Conservation (phyloP, 2,888 invertebrate genomes). For the Mechanitis mazaeus region DNA sequence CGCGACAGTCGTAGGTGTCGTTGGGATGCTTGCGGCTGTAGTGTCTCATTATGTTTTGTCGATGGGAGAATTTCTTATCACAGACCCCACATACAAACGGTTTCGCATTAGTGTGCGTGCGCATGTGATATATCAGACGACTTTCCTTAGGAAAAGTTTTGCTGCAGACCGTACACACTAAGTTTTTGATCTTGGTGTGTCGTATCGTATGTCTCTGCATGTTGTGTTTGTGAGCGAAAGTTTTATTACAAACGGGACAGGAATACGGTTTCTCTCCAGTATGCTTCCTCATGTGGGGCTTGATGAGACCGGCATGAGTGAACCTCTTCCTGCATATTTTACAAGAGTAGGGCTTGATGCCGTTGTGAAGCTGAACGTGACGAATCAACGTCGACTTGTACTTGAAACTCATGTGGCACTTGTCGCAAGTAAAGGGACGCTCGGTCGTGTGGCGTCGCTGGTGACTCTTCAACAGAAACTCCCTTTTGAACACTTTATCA, state of each 20-base stretch:
- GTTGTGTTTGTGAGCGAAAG: conserved; percentile 55
- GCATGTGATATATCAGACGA: conserved; percentile 55
- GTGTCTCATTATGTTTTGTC: conserved; percentile 55
- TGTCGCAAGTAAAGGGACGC: conserved; percentile 34
- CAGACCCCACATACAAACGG: conserved; percentile 51
- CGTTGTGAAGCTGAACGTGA: conserved; percentile 47
- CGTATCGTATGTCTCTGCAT: conserved; percentile 49
- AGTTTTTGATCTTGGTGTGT: conserved; percentile 47
- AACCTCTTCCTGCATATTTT: conserved; percentile 40
- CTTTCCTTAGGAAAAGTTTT: conserved; percentile 56
- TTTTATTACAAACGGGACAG: conserved; percentile 46
- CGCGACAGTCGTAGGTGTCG: conserved; percentile 38
- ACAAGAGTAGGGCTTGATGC: conserved; percentile 38
- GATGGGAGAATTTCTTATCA: conserved; percentile 52
- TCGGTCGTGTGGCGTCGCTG: conserved; percentile 34
- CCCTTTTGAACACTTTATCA: conserved; percentile 35
- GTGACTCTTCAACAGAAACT: conserved; percentile 37
- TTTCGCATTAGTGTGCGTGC: conserved; percentile 49
- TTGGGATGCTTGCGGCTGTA: conserved; percentile 56
- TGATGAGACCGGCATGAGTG: conserved; percentile 38
- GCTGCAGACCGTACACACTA: conserved; percentile 52
- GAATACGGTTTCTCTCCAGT: conserved; percentile 46
- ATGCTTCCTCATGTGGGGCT: conserved; percentile 48
- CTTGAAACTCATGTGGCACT: conserved; percentile 43
- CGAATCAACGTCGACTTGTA: conserved; percentile 49